Base-by-base conservation (phyloP, 2,888 invertebrate genomes). In the Tinea semifulvella region DNA sequence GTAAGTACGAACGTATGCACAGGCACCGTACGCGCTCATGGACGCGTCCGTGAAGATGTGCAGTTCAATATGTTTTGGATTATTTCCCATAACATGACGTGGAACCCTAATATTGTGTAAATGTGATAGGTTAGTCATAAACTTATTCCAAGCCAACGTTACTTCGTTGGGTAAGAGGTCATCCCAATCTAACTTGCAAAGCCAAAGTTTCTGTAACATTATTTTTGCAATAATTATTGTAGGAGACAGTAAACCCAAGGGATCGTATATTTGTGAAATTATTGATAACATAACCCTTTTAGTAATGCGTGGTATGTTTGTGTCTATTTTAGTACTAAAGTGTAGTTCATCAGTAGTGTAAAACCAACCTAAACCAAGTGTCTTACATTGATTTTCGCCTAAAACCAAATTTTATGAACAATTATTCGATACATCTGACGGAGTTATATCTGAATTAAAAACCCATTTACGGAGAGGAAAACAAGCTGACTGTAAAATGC, bases 121-220 rank as follows among this genome's bases (percentile, higher is more conserved):
- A 42, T 14, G 8, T 7, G 14, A 3, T 35, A 53, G 44, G 13
- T 25, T 40, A 16, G 8, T 19, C 1, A 47, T 22, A 22, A 52
- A 49, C 4, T 26, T 17, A n/a, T 31, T 17, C 52, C 52, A 55
- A 2, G 6, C 11, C 16, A 5, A 13, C 1, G 27, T 13, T 16
- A 52, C 35, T 3, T 52, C 46, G 6, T 26, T 8, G 6, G 54
- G 51, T 10, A 57, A 45, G 7, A 16, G 43, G 3, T 54, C 54
- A 40, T 56, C 56, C 54, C 55, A 57, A n/a, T 42, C 48, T 1
- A 53, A 5, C 44, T 53, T 51, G 4, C 16, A 31, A 13, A 51
- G 25, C 56, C 56, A 56, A 10, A 55, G 42, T 38, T 52, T 50
- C 40, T 56, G 54, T 6, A 57, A 49, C n/a, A 55, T 13, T 6